These are phyloP conservation scores for Pteromalus puparum DNA, from an alignment of 1,140 invertebrate species.

Conservation along the genomic window DNA sequence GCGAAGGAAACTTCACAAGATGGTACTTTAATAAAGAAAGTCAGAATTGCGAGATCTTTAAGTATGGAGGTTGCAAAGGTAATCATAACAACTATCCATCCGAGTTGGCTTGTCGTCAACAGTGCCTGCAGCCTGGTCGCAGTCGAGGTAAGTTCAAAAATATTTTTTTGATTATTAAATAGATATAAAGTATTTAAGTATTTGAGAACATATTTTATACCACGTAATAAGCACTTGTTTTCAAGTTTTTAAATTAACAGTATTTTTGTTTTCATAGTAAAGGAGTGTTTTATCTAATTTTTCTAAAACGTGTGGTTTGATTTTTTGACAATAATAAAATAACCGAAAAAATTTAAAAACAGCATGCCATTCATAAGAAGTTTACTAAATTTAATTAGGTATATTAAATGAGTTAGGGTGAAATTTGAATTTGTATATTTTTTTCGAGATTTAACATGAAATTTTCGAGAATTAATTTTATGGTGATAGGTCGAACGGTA, in stretches of 20 bases:
- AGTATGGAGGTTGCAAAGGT: constrained; percentile 93
- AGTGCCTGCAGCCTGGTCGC: constrained; percentile 83
- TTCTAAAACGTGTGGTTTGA: not conserved
- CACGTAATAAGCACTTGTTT: not conserved
- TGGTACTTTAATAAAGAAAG: constrained; percentile 88
- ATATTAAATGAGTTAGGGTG: not conserved
- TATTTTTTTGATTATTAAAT: constrained; percentile 17
- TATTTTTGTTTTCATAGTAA: not conserved
- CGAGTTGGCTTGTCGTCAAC: constrained; percentile 86
- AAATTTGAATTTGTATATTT: not conserved
- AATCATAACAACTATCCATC: constrained; percentile 92
- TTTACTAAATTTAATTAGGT: not conserved
- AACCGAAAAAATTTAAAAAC: not conserved
- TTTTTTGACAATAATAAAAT: not conserved
- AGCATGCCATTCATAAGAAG: no score
- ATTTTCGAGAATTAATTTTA: not conserved
- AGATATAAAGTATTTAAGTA: not conserved
- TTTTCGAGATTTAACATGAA: not conserved
- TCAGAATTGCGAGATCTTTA: constrained; percentile 84
- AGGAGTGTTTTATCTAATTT: not conserved
- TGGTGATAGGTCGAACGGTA: not conserved
- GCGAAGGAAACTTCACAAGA: constrained; percentile 86
- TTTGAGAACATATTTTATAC: no score
- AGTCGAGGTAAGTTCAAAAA: constrained; percentile 79
- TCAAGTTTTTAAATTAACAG: not conserved